Evolutionary conservation across 2,113 vertebrate genomes (phyloP), one percentile per base, ranked within the genome.

Genomic region (Sturnus vulgaris): DNA sequence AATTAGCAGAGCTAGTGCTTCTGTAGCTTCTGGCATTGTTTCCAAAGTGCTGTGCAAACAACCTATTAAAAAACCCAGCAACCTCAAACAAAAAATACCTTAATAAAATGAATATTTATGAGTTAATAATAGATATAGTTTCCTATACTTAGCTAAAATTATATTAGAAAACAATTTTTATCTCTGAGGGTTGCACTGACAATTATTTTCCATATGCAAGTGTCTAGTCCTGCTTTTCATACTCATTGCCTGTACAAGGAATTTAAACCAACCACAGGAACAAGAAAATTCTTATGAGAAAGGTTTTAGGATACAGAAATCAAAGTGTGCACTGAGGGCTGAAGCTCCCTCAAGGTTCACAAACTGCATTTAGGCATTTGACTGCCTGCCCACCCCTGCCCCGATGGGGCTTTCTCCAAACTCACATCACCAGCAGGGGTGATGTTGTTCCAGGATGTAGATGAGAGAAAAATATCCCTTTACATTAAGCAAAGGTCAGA

Each of bases 1-100:
- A 81, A 81, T 82, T 78, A 86, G 52, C 44, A 66, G 35, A 70
- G 56, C 31, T n/a, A 49, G 31, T 5, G 1, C 53, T 84, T 76
- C 57, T 76, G 46, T 22, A 78, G 60, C 49, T 82, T 78, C 39
- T 69, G 69, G 65, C 61, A n/a, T 68, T 49, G 53, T 92, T 86
- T 86, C 44, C 46, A 65, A 86, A 94, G 44, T n/a, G 30, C 79
- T 57, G 40, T 57, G 28, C 60, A 93, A 96, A 81, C 49, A 88
- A 42, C 31, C 44, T 72, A 25, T 69, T 16, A 37, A 59, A 82
- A 73, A 15, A 0, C 0, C 5, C 19, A 64, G 35, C 37, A 65
- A 71, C 5, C 40, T 86, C 37, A 42, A 90, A 79, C n/a, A 65
- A 68, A 55, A 77, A 75, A 30, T 16, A 52, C 12, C 20, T 60